Evolutionary conservation across 2,888 invertebrate genomes (phyloP), one percentile per base, ranked within the genome.

Genomic region (Dilophus febrilis): DNA sequence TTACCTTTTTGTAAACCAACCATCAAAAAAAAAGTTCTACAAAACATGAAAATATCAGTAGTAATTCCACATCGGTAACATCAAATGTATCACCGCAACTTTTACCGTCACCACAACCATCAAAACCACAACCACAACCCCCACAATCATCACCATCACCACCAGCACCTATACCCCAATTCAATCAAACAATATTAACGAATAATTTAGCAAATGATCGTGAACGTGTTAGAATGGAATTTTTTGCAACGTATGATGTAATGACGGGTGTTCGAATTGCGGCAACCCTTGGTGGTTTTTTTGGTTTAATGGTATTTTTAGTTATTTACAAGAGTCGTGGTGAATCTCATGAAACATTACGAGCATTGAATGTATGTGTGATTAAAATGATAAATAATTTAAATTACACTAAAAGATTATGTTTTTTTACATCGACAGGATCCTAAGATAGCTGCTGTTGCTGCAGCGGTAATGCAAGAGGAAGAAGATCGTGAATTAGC

Each of bases 251-350:
- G 29, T 91, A 91, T 65, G 87, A 90, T 70, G 83, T 83, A 61
- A 88, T 87, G 87, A 90, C 88, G 52, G 90, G 90, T 48, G 77
- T 90, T 47, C 74, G 88, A 48, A 90, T 90, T 63, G 90, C 90
- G 50, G 84, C 84, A 50, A 90, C 90, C 3, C 68, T 91, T 39
- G 87, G 88, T 52, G 86, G 86, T 51, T 87, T 90, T 64, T 90
- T 90, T 65, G 80, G 83, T 46, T 70, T 90, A 53, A 88, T 90
- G 81, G 86, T 88, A 36, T 77, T 90, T 58, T 71, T 90, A 56
- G 82, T 91, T 51, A 74, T 90, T 47, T 90, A 86, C 68, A 91
- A 91, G 64, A 86, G 85, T 62, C 80, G 81, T 50, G 78, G 78
- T 56, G 77, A 78, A 68, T 73, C 79, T 44, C 71, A 77, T 44